Base-by-base conservation (phyloP, 2,888 invertebrate species). In the Protonemura montana region DNA sequence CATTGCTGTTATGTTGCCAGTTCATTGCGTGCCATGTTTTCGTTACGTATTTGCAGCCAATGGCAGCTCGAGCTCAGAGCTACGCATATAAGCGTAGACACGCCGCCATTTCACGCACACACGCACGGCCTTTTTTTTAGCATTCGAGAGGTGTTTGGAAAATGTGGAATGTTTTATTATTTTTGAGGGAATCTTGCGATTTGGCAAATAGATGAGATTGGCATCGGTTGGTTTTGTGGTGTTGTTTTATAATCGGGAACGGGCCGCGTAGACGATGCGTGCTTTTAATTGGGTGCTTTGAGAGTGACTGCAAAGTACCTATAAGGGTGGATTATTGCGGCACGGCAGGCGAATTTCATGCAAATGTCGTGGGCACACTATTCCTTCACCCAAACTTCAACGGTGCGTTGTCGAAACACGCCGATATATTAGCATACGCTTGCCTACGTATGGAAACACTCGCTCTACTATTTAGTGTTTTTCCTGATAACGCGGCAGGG, bases 31-130 rank as follows among this genome's bases (percentile, higher is more conserved):
- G 59, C 59, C 59, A 59, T 59, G 59, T 59, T 59, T 59, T 59
- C 59, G 59, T 59, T 59, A 59, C 59, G 59, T 59, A 21, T 59
- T 59, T 2, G 16, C 59, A 59, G 59, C 59, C 59, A 59, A 59
- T 59, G 59, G 59, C 59, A 21, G 59, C 59, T 59, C 59, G 59
- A 10, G 59, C 13, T 59, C 6, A 7, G 59, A 7, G 59, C 59
- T 59, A 59, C 59, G 59, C 59, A 59, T 59, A 59, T 59, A 59
- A 10, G 59, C 59, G 13, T 13, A 59, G 59, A 59, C 59, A 7
- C 59, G 59, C 59, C 59, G 59, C 59, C 59, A 59, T 59, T 59
- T 59, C 59, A 59, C 59, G 59, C 59, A 59, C 59, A 59, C 59
- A 21, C 59, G 21, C 59, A 16, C 5, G 35, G n/a, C n/a, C n/a